Evolutionary conservation across 2,113 vertebrate genomes (phyloP).

Genomic region (Monarcha castaneiventris): DNA sequence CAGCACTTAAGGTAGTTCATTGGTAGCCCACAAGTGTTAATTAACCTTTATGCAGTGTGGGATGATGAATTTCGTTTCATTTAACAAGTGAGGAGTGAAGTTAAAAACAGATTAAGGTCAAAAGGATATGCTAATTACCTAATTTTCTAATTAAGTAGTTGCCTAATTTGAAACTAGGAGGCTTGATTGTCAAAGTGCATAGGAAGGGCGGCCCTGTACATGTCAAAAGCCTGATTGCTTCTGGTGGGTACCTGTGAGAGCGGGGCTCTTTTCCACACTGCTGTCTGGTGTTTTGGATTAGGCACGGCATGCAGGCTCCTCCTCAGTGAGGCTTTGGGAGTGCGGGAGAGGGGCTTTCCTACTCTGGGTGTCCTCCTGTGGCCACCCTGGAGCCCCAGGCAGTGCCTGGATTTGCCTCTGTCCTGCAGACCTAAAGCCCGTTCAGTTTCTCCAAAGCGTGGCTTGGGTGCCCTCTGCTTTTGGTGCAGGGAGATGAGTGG

Average conservation of each 20-base stretch:
- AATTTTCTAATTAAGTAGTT: not conserved
- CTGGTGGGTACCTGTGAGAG: not conserved
- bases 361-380: accelerated
- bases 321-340: not conserved
- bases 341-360: not conserved
- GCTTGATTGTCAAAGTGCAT: not conserved
- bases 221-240: not conserved
- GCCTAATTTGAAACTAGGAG: not conserved
- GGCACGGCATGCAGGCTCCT: not conserved
- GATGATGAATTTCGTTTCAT: not conserved
- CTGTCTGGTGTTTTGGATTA: not conserved
- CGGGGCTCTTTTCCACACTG: not conserved
- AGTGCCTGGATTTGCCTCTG: not conserved
- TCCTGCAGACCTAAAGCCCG: not conserved
- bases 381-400: not conserved
- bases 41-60: not conserved
- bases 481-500: accelerated
- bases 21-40: not conserved
- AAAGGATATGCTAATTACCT: not conserved
- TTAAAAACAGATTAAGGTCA: conserved; percentile 39
- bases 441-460: not conserved
- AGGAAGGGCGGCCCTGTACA: not conserved
- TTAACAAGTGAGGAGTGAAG: not conserved
- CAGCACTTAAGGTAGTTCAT: not conserved
- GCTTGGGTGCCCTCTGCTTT: accelerated